Conservation (phyloP, 2,113 vertebrate genomes). For the Crotophaga sulcirostris region DNA sequence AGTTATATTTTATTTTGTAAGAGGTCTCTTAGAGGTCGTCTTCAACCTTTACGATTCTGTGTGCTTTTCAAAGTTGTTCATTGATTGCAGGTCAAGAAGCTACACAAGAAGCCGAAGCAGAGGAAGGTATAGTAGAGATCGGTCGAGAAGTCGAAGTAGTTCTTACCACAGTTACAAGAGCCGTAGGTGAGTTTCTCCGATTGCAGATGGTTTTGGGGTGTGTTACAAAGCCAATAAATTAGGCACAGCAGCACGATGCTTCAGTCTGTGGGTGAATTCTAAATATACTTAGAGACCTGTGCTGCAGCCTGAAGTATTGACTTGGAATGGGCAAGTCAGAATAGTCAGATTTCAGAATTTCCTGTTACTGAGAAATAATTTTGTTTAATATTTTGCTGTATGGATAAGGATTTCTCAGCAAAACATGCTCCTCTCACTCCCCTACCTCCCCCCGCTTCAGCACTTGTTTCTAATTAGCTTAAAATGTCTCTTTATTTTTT, state of each 20-base stretch:
- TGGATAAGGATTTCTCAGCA: not conserved
- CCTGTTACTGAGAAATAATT: not conserved
- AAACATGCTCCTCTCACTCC: fast-evolving
- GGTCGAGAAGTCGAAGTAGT: constrained; percentile 85
- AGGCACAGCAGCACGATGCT: not conserved
- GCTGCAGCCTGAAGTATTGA: not conserved
- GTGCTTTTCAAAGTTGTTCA: not conserved
- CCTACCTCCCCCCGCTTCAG: not conserved
- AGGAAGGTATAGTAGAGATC: constrained; percentile 81
- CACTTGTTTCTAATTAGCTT: not conserved
- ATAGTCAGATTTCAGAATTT: not conserved
- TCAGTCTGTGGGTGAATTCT: not conserved
- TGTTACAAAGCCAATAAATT: not conserved
- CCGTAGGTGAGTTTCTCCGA: constrained; percentile 70
- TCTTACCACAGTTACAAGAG: constrained; percentile 89
- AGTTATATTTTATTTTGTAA: fast-evolving
- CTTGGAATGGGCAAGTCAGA: not conserved
- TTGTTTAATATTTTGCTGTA: not conserved
- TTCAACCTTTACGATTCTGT: too few relatives aligned
- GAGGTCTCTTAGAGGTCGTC: too few relatives aligned
- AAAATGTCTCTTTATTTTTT: not conserved
- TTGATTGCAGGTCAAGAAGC: constrained; percentile 78
- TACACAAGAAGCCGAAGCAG: constrained; percentile 88
- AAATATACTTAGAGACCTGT: fast-evolving
- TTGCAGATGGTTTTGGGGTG: fast-evolving